Base-by-base conservation (phyloP, 2,797 vertebrate species). In the Rhinophrynus dorsalis region DNA sequence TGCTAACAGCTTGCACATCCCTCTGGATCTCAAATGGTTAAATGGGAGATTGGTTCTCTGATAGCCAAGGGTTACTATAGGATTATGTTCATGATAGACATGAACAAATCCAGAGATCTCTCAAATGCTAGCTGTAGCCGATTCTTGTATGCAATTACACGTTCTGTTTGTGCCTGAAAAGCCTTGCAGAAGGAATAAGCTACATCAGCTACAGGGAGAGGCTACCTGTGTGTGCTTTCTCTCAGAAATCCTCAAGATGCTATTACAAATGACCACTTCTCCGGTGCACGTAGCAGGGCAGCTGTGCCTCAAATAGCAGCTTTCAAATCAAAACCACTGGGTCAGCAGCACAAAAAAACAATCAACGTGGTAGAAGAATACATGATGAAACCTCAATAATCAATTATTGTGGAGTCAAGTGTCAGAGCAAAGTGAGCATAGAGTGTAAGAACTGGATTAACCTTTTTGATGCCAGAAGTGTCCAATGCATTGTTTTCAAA, bases 281-380 rank as follows among this genome's bases (percentile, higher is more conserved):
- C 47, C 27, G 8, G 35, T 2, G 18, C 67, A 47, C 33, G 57
- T 15, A 45, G 67, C 21, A 26, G 12, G 59, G 21, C 45, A 70
- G 67, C 58, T 62, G 58, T 54, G 58, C 32, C 58, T 62, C 38
- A 62, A 42, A 61, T 32, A 55, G 38, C 58, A 37, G 67, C 58
- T 55, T 38, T 62, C 50, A 62, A 70, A 70, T 70, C 58, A 70
- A 35, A 45, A 55, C 24, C 54, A 17, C 67, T 38, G 45, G 48
- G 57, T 54, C 67, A 54, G 23, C 57, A 21, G 56, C 67, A 70
- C 67, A 70, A 55, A 68, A n/a, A 70, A 37, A 58, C 67, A 56
- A 62, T 55, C 37, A 38, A 70, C 42, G 35, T 47, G 44, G 51
- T 48, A 55, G 21, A 56, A 24, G 29, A 30, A 37, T 29, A 29